phyloP scores from a whole-genome alignment of 2,113 vertebrate genomes.

The Proterorhinus semilunaris region DNA sequence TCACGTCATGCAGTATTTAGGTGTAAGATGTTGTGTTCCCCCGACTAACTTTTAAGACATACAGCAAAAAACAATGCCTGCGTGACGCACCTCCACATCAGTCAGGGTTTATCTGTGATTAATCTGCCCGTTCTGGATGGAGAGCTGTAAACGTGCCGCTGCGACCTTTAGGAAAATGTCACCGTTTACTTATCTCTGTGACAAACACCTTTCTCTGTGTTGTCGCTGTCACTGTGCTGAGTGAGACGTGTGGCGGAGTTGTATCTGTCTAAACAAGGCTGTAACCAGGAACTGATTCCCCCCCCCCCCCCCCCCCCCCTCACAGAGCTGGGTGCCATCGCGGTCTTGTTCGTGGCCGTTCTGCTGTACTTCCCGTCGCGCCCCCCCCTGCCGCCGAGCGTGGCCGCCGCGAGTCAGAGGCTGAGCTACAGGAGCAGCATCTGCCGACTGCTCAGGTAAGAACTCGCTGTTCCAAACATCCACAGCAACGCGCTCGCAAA shows the following conservation, averaged over 20 bases:
- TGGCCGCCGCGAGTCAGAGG: slow-evolving; percentile 93
- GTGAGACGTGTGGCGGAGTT: no score
- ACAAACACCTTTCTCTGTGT: slow-evolving; percentile 16
- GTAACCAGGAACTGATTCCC: background rate
- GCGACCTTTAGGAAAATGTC: slow-evolving; percentile 39
- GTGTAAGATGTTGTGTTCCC: no score
- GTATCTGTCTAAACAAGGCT: background rate
- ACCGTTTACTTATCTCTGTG: slow-evolving; percentile 8
- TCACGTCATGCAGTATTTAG: no score
- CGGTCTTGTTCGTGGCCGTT: slow-evolving; percentile 83
- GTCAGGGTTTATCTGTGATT: background rate
- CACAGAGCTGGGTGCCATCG: slow-evolving; percentile 87
- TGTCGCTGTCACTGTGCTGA: slow-evolving; percentile 19
- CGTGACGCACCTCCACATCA: background rate
- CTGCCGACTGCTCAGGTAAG: slow-evolving; percentile 88
- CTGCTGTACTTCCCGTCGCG: slow-evolving; percentile 91
- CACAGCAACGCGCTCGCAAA: slow-evolving; percentile 12
- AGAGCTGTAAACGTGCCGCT: slow-evolving; percentile 3
- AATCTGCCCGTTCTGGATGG: background rate
- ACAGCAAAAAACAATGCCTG: no score
- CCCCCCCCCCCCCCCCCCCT: background rate
- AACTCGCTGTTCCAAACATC: background rate
- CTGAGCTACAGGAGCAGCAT: slow-evolving; percentile 94
- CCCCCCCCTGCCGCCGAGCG: slow-evolving; percentile 91
- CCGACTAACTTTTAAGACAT: no score